A percentile compares a stretch with the other conserved stretches of the same genome.
phyloP scores from a whole-genome alignment of 2,888 invertebrate species.

The Lepidonotus clava region DNA sequence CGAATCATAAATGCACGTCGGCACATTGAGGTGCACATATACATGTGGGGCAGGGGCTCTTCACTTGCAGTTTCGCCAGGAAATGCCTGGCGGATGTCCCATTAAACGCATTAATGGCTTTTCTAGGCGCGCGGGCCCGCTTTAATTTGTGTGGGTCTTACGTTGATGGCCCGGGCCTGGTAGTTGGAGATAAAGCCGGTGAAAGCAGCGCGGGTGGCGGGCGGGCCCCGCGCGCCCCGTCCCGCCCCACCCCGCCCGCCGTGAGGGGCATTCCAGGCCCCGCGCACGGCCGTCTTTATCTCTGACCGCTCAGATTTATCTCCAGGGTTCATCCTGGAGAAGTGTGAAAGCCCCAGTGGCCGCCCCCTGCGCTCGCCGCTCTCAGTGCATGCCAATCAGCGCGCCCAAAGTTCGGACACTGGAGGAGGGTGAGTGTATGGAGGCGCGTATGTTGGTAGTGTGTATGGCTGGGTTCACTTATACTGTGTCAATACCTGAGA shows the following conservation, averaged over 20 bases:
- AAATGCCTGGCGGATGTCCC: background rate
- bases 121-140: background rate
- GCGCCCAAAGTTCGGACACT: background rate
- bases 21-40: background rate
- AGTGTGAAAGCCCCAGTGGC: constrained; percentile 20
- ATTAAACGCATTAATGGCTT: constrained; percentile 20
- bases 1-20: background rate
- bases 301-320: constrained; percentile 28
- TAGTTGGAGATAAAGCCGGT: constrained; percentile 20
- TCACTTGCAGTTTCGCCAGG: background rate
- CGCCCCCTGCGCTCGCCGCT: background rate
- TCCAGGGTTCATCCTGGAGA: constrained; percentile 44
- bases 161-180: constrained; percentile 21
- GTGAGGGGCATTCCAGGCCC: background rate
- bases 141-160: constrained; percentile 42
- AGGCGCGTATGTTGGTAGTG: background rate
- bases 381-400: background rate
- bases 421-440: background rate
- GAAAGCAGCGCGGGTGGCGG: constrained; percentile 29
- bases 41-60: background rate
- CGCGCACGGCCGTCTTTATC: background rate
- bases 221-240: background rate
- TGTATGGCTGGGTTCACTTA: background rate
- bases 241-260: background rate
- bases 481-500: background rate